A percentile compares a stretch with the other conserved stretches of the same genome.
phyloP scores from a whole-genome alignment of 2,113 vertebrate genomes.

The Chaetodon auriga region DNA sequence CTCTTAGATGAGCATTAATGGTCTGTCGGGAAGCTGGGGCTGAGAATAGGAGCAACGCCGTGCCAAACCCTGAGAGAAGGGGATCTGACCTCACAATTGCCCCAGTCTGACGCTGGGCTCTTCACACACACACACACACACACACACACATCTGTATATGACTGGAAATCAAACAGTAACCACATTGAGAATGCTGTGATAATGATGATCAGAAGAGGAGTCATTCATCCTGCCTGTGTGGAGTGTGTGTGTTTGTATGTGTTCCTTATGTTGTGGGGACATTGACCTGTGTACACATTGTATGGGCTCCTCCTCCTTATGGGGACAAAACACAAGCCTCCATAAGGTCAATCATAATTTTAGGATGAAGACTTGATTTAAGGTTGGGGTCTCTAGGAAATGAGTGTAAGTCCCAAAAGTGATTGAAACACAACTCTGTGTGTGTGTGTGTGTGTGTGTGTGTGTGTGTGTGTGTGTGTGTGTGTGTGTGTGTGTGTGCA shows the following conservation, averaged over 20 bases:
- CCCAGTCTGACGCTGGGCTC: constrained; percentile 14
- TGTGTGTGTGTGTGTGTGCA: constrained; percentile 16
- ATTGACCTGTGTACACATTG: no score
- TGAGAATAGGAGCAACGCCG: constrained; percentile 60
- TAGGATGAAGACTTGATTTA: no score
- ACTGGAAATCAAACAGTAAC: constrained; percentile 35
- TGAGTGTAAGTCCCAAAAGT: no score
- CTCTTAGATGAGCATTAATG: constrained; percentile 20
- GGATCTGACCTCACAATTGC: constrained; percentile 58
- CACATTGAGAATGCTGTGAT: neutral
- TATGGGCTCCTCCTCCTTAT: no score
- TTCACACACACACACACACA: neutral
- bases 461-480: constrained; percentile 24
- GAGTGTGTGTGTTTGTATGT: no score
- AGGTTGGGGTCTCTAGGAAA: no score
- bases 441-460: constrained; percentile 16
- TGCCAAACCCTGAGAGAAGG: constrained; percentile 50
- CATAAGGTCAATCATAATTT: no score
- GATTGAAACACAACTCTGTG: neutral
- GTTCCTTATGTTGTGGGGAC: no score
- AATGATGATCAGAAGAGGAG: constrained; percentile 1
- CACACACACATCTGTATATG: constrained; percentile 8
- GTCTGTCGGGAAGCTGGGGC: constrained; percentile 13
- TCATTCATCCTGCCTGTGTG: constrained; percentile 27
- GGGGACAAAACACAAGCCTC: no score